Evolutionary conservation across 2,113 vertebrate genomes (phyloP), one percentile per base, ranked within the genome.

Genomic region (Cranoglanis bouderius): DNA sequence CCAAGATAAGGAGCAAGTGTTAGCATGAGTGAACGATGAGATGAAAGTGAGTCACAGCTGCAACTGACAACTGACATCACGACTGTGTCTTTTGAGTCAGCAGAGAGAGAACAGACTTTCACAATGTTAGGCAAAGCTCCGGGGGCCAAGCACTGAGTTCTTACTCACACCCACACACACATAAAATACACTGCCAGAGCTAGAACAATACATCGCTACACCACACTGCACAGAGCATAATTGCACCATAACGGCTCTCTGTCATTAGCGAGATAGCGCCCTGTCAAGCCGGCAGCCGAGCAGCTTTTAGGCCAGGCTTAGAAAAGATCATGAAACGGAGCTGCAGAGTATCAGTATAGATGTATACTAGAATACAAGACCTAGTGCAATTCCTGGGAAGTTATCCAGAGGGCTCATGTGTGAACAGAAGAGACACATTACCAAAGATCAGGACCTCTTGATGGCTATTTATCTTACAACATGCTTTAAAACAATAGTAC

Each of bases 211-310:
- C 83, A 84, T 35, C n/a, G 63, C 80, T 65, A 35, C 53, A 80
- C 63, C 72, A 83, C 72, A 80, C 51, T 89, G 40, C 32, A 88
- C 77, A 84, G 88, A 53, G 24, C 59, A 84, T 91, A 82, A 91
- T 92, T 90, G 83, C 67, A 35, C 43, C 67, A 49, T 40, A 82
- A 75, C 26, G 38, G 53, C 80, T 63, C 89, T 83, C 89, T 85
- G 82, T 90, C 81, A 90, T 92, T 89, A 89, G 74, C 18, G 40
- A 85, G 74, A 85, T 65, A 78, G 74, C n/a, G 70, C 55, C n/a
- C 61, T 26, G 78, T 80, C 46, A 80, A 46, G 32, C 74, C 59
- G 2, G 6, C 38, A 81, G 63, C 88, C n/a, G 19, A 9, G 46
- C 35, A 57, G 82, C n/a, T 87, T 85, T 81, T 59, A 55, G 29